Conservation (phyloP, 2,797 vertebrate species). For the Alcedo quadribrachys region DNA sequence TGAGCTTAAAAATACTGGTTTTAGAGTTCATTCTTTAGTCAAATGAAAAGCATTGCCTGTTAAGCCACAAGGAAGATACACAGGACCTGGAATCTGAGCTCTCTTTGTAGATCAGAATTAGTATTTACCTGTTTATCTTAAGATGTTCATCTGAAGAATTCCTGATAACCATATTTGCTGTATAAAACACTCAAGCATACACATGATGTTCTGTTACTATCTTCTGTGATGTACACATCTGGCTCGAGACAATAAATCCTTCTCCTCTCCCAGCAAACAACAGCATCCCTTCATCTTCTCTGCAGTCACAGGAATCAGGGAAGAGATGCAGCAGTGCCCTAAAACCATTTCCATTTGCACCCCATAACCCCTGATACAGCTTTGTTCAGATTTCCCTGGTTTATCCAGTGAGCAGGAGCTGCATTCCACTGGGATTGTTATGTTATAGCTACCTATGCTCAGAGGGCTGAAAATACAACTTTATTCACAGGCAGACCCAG, state of each 20-base stretch:
- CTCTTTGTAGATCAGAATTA: not conserved
- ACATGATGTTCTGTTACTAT: not conserved
- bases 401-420: not conserved
- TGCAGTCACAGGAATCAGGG: not conserved
- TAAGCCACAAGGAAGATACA: not conserved
- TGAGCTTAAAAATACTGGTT: not conserved
- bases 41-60: not conserved
- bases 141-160: not conserved
- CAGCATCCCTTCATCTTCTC: not conserved
- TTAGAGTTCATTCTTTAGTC: not conserved
- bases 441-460: not conserved
- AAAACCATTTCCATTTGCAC: not conserved
- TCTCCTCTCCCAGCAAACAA: not conserved
- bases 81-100: not conserved
- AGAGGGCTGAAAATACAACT: not conserved
- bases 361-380: not conserved
- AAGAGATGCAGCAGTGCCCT: not conserved
- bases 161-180: not conserved
- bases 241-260: not conserved
- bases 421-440: not conserved
- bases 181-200: not conserved
- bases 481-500: not conserved
- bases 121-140: not conserved
- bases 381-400: not conserved
- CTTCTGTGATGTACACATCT: not conserved